Evolutionary conservation across 2,888 invertebrate genomes (phyloP).

Genomic region (Steinernema scapterisci): DNA sequence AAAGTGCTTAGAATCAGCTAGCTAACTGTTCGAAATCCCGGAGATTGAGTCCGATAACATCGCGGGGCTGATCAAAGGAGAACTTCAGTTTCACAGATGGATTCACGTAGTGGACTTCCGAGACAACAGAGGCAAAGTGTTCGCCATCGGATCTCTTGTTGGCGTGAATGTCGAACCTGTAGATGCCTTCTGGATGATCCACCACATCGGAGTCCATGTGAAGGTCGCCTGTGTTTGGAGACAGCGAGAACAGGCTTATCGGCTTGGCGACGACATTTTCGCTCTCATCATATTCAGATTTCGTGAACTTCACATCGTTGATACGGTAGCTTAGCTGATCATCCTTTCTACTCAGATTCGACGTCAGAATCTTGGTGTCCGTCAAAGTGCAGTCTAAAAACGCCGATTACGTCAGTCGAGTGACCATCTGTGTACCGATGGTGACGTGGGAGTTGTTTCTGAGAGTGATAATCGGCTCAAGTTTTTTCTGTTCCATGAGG

Average conservation of each 20-base stretch:
- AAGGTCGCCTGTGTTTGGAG: conserved; percentile 33
- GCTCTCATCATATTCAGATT: conserved; percentile 14
- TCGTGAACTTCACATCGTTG: background rate
- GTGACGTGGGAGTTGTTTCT: conserved; percentile 25
- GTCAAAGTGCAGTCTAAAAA: background rate
- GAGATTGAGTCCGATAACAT: conserved; percentile 50
- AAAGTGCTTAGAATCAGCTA: background rate
- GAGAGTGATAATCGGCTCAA: background rate
- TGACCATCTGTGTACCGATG: conserved; percentile 3
- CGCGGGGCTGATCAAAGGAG: conserved; percentile 49
- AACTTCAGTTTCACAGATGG: conserved; percentile 49
- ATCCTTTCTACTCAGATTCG: background rate
- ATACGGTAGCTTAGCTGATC: background rate
- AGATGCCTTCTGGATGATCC: conserved; percentile 31
- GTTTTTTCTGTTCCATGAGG: background rate
- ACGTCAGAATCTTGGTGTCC: background rate
- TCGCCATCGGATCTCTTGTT: background rate
- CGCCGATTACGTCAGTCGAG: background rate
- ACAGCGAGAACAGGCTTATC: background rate
- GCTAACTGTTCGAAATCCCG: conserved; percentile 38
- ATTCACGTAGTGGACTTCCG: conserved; percentile 51
- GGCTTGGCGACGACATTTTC: background rate
- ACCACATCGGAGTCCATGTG: conserved; percentile 32
- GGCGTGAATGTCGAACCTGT: conserved; percentile 6
- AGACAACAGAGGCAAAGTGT: conserved; percentile 32